Percentiles rank a stretch among this genome's conserved stretches.
Evolutionary conservation across 2,888 invertebrate species (phyloP).

Genomic region (Drosophila atroscutellata): DNA sequence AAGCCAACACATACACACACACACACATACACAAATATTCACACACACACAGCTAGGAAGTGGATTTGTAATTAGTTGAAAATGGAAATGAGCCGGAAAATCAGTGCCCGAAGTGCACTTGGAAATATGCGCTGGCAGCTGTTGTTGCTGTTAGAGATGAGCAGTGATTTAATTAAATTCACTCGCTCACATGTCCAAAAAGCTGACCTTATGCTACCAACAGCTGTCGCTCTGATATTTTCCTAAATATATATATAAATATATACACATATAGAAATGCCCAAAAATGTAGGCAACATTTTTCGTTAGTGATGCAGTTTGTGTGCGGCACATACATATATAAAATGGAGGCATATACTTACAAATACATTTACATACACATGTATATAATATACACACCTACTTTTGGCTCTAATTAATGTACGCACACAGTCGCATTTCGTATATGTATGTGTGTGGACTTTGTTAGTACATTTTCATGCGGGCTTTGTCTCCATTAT

Average conservation of each 20-base stretch:
- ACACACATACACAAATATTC: neutral
- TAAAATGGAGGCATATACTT: slow-evolving; percentile 19
- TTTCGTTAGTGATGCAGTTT: slow-evolving; percentile 57
- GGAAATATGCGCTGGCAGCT: slow-evolving; percentile 16
- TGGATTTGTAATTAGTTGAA: slow-evolving; percentile 60
- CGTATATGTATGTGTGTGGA: neutral
- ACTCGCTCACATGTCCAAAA: slow-evolving; percentile 3
- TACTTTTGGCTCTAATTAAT: slow-evolving; percentile 69
- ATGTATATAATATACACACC: slow-evolving; percentile 16
- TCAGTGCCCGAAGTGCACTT: slow-evolving; percentile 34
- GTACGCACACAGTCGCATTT: slow-evolving; percentile 39
- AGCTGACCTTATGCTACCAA: slow-evolving; percentile 17
- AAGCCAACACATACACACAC: neutral
- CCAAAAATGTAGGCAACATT: slow-evolving; percentile 56
- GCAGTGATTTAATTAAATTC: slow-evolving; percentile 36
- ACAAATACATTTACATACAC: slow-evolving; percentile 8
- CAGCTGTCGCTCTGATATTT: slow-evolving; percentile 33
- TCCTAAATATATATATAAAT: neutral
- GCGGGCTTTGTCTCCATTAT: slow-evolving; percentile 36
- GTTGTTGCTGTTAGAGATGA: slow-evolving; percentile 9
- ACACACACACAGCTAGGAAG: neutral
- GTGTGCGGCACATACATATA: slow-evolving; percentile 28
- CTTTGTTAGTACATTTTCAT: slow-evolving; percentile 36
- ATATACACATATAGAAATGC: neutral
- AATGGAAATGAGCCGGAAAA: slow-evolving; percentile 45